Evolutionary conservation across 2,113 vertebrate genomes (phyloP).

Genomic region (Channa argus): DNA sequence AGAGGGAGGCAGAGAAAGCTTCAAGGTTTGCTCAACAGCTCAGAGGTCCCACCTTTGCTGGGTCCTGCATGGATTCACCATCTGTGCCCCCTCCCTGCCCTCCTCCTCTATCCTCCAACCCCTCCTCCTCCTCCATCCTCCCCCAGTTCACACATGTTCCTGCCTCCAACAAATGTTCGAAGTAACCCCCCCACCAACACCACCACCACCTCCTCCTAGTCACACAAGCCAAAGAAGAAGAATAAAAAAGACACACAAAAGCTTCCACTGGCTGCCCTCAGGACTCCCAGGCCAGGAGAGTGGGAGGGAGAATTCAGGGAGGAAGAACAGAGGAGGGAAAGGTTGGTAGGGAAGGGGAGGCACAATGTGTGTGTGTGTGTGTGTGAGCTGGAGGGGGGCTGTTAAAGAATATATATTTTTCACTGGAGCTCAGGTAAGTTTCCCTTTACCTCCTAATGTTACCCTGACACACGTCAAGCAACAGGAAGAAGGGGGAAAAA

Average conservation of each 20-base stretch:
- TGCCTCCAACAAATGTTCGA: slow-evolving; percentile 92
- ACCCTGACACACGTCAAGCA: slow-evolving; percentile 93
- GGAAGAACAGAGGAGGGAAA: slow-evolving; percentile 77
- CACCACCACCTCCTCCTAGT: slow-evolving; percentile 80
- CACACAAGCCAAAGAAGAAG: slow-evolving; percentile 95
- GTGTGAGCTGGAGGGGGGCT: not conserved
- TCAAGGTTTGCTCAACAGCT: slow-evolving; percentile 78
- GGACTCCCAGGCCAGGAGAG: slow-evolving; percentile 80
- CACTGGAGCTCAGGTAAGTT: slow-evolving; percentile 91
- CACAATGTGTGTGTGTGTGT: not conserved
- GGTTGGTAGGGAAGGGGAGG: slow-evolving; percentile 29
- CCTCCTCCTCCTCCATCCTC: slow-evolving; percentile 82
- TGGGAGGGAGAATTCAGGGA: slow-evolving; percentile 64
- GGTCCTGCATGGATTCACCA: slow-evolving; percentile 95
- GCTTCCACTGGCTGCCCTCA: slow-evolving; percentile 85
- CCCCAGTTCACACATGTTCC: slow-evolving; percentile 91
- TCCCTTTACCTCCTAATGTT: slow-evolving; percentile 53
- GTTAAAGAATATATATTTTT: slow-evolving; percentile 42
- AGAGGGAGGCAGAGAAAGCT: slow-evolving; percentile 36
- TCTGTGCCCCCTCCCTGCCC: slow-evolving; percentile 92
- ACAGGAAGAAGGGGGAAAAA: slow-evolving; percentile 73
- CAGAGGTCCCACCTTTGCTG: slow-evolving; percentile 93
- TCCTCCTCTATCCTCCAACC: slow-evolving; percentile 64
- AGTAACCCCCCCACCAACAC: slow-evolving; percentile 58
- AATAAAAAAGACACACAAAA: slow-evolving; percentile 92